Percentiles rank a stretch among this genome's conserved stretches.
phyloP scores from a whole-genome alignment of 2,113 vertebrate species.

The Vicugna pacos region DNA sequence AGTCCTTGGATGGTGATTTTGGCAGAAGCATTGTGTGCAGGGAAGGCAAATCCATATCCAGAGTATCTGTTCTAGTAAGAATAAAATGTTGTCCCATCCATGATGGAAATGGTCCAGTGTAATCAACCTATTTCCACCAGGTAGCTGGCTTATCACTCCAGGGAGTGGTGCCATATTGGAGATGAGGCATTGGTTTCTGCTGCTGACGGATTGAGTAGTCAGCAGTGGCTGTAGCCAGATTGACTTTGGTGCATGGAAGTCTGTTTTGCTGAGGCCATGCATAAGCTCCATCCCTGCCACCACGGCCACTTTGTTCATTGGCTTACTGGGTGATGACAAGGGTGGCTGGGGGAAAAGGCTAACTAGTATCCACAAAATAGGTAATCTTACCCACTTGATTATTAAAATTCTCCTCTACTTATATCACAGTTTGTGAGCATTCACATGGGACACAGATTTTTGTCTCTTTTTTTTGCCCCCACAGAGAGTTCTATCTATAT shows the following conservation, averaged over 20 bases:
- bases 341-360: neutral
- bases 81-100: neutral
- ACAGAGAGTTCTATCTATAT: neutral
- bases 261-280: neutral
- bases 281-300: neutral
- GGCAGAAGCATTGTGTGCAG: neutral
- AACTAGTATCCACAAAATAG: neutral
- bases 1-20: neutral
- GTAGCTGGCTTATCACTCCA: neutral
- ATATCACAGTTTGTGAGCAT: constrained; percentile 12
- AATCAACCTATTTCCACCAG: neutral
- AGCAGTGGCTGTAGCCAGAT: neutral
- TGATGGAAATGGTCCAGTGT: neutral
- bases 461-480: neutral
- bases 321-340: neutral
- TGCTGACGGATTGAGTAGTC: neutral
- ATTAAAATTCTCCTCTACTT: constrained; percentile 9
- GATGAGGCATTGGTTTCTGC: neutral
- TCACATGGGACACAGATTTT: neutral
- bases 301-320: neutral
- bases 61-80: neutral
- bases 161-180: neutral
- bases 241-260: neutral
- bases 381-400: neutral
- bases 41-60: neutral